These are phyloP conservation scores for Syngnathus rostellatus DNA, from an alignment of 2,797 vertebrate genomes.

Conservation along the genomic window DNA sequence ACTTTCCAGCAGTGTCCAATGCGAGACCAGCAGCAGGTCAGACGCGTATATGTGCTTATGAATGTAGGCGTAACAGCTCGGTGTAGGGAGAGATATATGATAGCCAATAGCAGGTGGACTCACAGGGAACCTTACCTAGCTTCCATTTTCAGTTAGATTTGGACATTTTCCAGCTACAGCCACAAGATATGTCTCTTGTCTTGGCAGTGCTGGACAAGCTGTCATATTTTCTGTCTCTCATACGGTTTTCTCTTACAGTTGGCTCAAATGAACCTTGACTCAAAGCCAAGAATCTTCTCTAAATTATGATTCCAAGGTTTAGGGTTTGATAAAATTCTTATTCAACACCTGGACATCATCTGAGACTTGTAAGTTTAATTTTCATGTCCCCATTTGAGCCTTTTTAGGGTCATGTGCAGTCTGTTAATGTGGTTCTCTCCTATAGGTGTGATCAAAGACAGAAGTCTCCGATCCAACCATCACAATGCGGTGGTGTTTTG, in stretches of 20 bases:
- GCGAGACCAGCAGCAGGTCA: conserved; percentile 59
- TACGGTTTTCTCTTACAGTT: conserved; percentile 58
- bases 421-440: conserved; percentile 4
- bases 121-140: background rate
- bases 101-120: conserved; percentile 2
- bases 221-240: conserved; percentile 56
- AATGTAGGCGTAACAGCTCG: background rate
- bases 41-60: conserved; percentile 40
- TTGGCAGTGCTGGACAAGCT: conserved; percentile 60
- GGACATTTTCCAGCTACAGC: background rate
- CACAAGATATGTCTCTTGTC: conserved; percentile 56
- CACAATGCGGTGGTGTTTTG: conserved; percentile 51
- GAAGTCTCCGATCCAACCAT: conserved; percentile 17
- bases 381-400: background rate
- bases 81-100: conserved; percentile 15
- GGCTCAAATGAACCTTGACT: conserved; percentile 51
- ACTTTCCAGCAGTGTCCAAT: conserved; percentile 55
- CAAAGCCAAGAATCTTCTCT: background rate
- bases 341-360: conserved; percentile 27
- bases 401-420: background rate
- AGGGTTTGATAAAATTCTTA: conserved; percentile 27
- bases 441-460: conserved; percentile 39
- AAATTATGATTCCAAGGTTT: conserved; percentile 23
- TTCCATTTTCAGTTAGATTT: background rate
- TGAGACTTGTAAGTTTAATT: conserved; percentile 37